Evolutionary conservation across 2,797 vertebrate genomes (phyloP).

Genomic region (Gallirallus australis): DNA sequence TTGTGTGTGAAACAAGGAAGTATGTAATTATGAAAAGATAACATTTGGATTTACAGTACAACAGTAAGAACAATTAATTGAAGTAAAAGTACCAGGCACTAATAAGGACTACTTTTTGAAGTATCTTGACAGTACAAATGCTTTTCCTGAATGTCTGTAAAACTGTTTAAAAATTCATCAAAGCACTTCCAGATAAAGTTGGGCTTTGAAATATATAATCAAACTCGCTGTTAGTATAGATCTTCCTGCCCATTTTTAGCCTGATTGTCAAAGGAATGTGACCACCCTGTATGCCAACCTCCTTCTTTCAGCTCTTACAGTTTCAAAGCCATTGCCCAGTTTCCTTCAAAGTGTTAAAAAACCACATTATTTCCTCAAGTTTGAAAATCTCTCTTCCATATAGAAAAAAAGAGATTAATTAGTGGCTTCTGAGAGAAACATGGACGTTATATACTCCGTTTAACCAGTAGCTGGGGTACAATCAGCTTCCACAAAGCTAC

Average conservation of each 20-base stretch:
- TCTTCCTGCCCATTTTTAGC: background rate
- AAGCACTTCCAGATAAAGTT: slow-evolving; percentile 8
- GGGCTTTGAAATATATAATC: background rate
- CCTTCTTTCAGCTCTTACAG: background rate
- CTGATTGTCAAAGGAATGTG: background rate
- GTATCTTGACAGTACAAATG: background rate
- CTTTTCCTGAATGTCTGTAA: background rate
- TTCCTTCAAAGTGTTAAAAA: background rate
- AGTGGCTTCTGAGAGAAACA: background rate
- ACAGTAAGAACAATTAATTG: background rate
- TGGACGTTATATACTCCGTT: background rate
- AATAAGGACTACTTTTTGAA: background rate
- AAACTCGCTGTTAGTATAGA: background rate
- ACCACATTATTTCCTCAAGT: background rate
- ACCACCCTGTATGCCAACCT: background rate
- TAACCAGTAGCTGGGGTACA: background rate
- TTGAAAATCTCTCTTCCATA: background rate
- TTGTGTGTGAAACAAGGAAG: background rate
- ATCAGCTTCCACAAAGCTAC: background rate
- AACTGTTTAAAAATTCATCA: slow-evolving; percentile 54
- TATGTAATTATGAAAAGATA: background rate
- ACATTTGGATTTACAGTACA: background rate
- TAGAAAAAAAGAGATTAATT: background rate
- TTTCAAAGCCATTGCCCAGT: background rate
- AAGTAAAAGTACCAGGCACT: background rate